These are phyloP conservation scores for Pseudonaja textilis DNA, from an alignment of 2,113 vertebrate genomes.

Conservation along the genomic window DNA sequence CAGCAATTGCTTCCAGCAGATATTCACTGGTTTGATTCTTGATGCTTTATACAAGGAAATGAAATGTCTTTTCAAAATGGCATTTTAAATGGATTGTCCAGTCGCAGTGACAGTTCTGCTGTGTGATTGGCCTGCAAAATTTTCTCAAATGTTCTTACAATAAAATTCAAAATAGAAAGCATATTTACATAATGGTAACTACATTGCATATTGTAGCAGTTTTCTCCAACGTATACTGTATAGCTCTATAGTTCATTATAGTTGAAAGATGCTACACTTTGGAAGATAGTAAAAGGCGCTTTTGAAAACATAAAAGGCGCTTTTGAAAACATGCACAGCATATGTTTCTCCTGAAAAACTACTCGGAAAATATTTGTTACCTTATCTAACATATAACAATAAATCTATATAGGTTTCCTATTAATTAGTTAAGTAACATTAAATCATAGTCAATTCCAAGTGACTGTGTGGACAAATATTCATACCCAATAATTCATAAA, in stretches of 20 bases:
- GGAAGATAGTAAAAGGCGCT: background rate
- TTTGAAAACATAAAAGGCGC: background rate
- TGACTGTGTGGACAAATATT: background rate
- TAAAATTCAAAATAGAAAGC: background rate
- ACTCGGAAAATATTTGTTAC: background rate
- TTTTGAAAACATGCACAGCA: background rate
- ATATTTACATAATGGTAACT: background rate
- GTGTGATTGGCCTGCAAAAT: conserved; percentile 21
- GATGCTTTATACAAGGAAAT: conserved; percentile 38
- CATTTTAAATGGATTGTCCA: conserved; percentile 41
- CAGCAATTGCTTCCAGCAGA: conserved; percentile 21
- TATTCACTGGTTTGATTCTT: conserved; percentile 15
- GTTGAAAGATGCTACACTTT: background rate
- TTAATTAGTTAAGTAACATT: background rate
- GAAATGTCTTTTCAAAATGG: conserved; percentile 35
- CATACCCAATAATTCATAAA: background rate
- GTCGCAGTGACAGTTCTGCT: conserved; percentile 7
- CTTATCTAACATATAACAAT: background rate
- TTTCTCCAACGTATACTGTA: background rate
- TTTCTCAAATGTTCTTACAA: conserved; percentile 6
- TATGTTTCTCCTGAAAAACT: background rate
- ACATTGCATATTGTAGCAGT: background rate
- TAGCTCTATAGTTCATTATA: background rate
- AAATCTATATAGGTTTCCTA: background rate
- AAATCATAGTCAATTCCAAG: background rate